A percentile compares a stretch with the other conserved stretches of the same genome.
Conservation (phyloP, 37 sponge, comb jelly and placozoan genomes). For the Chondrosia reniformis region DNA sequence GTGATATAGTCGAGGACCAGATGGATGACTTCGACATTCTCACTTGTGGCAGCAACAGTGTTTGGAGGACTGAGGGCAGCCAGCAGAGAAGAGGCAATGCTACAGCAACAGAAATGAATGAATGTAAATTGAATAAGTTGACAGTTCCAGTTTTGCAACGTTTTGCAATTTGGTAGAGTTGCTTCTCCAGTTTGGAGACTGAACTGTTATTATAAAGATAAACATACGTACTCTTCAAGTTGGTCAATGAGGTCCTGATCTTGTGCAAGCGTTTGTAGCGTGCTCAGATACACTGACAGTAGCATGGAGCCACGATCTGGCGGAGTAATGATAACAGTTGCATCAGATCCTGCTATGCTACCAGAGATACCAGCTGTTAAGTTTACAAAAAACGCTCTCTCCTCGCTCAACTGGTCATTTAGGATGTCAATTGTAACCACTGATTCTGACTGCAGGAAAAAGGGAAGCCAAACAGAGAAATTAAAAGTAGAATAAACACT, state of each 20-base stretch:
- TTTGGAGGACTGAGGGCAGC: constrained; percentile 11
- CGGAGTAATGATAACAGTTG: constrained; percentile 17
- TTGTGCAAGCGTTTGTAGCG: too few species aligned
- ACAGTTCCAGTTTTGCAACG: background rate
- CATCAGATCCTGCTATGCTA: background rate
- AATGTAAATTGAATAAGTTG: background rate
- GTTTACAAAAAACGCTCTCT: background rate
- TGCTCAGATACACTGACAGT: constrained; percentile 5
- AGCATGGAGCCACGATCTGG: constrained; percentile 4
- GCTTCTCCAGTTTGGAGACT: background rate
- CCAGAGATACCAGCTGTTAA: background rate
- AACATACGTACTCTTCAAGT: constrained; percentile 17
- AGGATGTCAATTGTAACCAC: background rate
- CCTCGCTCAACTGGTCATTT: background rate
- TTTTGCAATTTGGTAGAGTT: too few species aligned
- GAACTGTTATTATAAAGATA: background rate
- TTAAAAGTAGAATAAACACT: too few species aligned
- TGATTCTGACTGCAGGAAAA: background rate
- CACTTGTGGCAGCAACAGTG: constrained; percentile 1
- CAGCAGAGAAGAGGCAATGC: constrained; percentile 4
- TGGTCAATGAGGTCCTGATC: too few species aligned
- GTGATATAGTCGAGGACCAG: constrained; percentile 18
- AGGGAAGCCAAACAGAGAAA: background rate
- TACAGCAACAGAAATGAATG: background rate
- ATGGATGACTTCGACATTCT: constrained; percentile 5